These are phyloP conservation scores for Kryphioiulus occultus DNA, from an alignment of 2,888 invertebrate genomes.

Conservation along the genomic window DNA sequence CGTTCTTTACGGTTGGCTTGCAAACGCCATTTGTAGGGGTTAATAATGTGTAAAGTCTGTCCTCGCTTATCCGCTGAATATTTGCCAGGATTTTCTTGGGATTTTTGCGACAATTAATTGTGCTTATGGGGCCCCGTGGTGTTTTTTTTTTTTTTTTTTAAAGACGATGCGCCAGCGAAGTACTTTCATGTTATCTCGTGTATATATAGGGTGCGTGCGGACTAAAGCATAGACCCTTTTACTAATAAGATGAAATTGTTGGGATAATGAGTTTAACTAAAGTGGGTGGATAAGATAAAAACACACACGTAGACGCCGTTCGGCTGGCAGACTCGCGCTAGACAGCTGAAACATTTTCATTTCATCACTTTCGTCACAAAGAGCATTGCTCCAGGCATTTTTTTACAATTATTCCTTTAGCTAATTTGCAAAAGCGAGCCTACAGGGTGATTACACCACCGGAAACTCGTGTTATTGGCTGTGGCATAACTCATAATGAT, in stretches of 20 bases:
- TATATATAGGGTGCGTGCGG: not conserved
- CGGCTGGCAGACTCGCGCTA: not conserved
- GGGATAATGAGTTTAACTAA: not conserved
- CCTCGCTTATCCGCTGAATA: constrained; percentile 10
- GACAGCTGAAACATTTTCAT: constrained; percentile 13
- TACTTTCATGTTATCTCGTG: not conserved
- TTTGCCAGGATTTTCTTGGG: not conserved
- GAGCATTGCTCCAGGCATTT: not conserved
- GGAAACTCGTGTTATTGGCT: not conserved
- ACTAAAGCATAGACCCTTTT: not conserved
- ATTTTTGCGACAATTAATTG: not conserved
- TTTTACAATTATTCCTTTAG: constrained; percentile 4
- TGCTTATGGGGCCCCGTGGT: not conserved
- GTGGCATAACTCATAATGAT: not conserved
- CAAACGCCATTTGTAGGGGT: constrained; percentile 9
- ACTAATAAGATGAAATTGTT: not conserved
- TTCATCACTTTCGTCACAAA: constrained; percentile 23
- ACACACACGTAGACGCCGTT: not conserved
- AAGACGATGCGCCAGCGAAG: not conserved
- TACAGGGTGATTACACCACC: not conserved
- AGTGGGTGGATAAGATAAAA: constrained; percentile 23
- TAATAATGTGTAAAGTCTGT: not conserved
- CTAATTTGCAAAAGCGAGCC: not conserved
- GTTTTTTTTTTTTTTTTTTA: not conserved
- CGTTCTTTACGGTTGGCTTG: not conserved